phyloP scores from a whole-genome alignment of 2,888 invertebrate genomes.

The Hedychridium roseum region DNA sequence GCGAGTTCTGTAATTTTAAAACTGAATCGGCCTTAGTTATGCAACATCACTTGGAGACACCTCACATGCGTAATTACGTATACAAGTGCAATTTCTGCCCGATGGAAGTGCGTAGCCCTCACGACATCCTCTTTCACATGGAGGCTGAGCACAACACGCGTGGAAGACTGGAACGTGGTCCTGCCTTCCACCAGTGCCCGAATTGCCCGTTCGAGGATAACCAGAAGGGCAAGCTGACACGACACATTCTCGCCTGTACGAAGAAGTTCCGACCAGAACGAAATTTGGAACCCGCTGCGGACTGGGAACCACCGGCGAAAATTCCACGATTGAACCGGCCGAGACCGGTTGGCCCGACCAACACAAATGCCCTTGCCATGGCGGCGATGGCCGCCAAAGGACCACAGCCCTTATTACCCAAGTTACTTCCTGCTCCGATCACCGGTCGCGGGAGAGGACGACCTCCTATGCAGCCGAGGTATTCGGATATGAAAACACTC shows the following conservation, averaged over 20 bases:
- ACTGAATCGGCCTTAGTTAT: constrained; percentile 85
- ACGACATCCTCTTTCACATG: constrained; percentile 91
- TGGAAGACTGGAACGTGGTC: constrained; percentile 84
- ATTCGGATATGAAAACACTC: constrained; percentile 55
- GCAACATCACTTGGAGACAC: constrained; percentile 88
- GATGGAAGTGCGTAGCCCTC: constrained; percentile 82
- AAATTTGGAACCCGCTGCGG: constrained; percentile 85
- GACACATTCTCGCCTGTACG: constrained; percentile 86
- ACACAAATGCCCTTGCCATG: constrained; percentile 55
- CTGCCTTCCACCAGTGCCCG: constrained; percentile 89
- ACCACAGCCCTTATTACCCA: constrained; percentile 62
- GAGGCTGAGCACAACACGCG: constrained; percentile 86
- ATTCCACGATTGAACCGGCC: constrained; percentile 77
- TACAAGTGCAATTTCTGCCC: constrained; percentile 88
- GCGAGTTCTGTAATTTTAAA: constrained; percentile 89
- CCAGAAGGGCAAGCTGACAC: constrained; percentile 87
- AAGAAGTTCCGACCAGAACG: constrained; percentile 89
- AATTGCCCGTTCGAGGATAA: constrained; percentile 95
- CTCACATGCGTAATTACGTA: constrained; percentile 87
- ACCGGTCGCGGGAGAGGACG: constrained; percentile 62
- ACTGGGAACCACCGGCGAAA: constrained; percentile 94
- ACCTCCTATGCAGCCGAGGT: constrained; percentile 63
- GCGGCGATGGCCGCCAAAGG: constrained; percentile 58
- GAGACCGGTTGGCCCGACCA: constrained; percentile 50
- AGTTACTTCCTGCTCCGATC: constrained; percentile 61